Evolutionary conservation across 2,797 vertebrate genomes (phyloP), one percentile per base, ranked within the genome.

Genomic region (Hyperoplus lanceolatus): DNA sequence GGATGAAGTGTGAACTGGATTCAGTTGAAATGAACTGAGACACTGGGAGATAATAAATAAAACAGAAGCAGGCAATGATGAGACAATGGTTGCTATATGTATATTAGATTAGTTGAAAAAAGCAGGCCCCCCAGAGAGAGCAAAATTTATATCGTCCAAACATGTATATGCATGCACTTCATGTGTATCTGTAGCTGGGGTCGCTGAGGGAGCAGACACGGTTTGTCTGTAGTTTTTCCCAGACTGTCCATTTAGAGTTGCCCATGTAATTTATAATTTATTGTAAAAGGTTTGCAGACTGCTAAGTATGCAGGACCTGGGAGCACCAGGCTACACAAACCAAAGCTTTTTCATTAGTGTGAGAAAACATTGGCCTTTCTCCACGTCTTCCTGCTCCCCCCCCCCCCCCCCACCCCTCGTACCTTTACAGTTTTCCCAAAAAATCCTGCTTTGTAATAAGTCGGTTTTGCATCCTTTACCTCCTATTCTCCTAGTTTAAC

Each of bases 251-350:
- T 77, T 81, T 67, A 76, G 61, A 86, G 59, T 73, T 88, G 78
- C 48, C 51, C 13, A 43, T 68, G 38, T 75, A 51, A 79, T 92
- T 63, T 87, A 90, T 90, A 89, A 91, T 90, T 91, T 85, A 92
- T 92, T 70, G 86, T 89, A 81, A 90, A 90, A 90, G 81, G 80
- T 89, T 88, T 88, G 72, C 75, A 76, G 74, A 73, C 71, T 87
- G 70, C 62, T 80, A 75, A 77, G 58, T 83, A 67, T 81, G 86
- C 83, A 81, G 56, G 73, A 80, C 69, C 72, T 57, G 14, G 49
- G 29, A 84, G 68, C 67, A 61, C 14, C 5, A 3, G 29, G 74
- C 63, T 71, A 49, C 46, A 73, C 63, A 77, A 64, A 79, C 67
- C 46, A 70, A 55, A 78, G 71, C 63, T 55, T 84, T 85, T 77